Evolutionary conservation across 2,888 invertebrate genomes (phyloP), one percentile per base, ranked within the genome.

Genomic region (Ectropis crepuscularia): DNA sequence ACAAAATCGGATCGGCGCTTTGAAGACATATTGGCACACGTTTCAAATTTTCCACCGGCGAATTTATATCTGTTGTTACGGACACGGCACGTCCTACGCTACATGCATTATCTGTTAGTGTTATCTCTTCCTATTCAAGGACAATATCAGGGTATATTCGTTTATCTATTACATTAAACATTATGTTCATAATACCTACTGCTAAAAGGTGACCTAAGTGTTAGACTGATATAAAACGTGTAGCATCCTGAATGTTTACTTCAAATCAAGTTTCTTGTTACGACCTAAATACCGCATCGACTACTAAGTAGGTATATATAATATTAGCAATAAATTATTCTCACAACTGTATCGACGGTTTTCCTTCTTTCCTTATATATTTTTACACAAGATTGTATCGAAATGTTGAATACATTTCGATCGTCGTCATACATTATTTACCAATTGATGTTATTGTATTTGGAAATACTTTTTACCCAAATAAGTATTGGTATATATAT

Each of bases 101-200:
- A n/a, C 11, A n/a, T 46, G 12, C 57, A 61, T 61, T 67, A 69
- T 68, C 66, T 58, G 58, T 45, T 58, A 45, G 10, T 70, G 70
- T 74, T 77, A 75, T 85, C 82, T 74, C 50, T 67, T 74, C 71
- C 70, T 75, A 74, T 75, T 76, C 81, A 85, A 85, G 83, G 84
- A 72, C 77, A 78, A 75, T 72, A 74, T 78, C 77, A 81, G 80
- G 75, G 76, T 77, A 76, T 81, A 82, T 53, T 53, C 41, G 59
- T 53, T 61, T 59, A 65, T 63, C 55, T 50, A 61, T 47, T 37
- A 39, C 41, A 36, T 36, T 61, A 53, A 42, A 57, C 63, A 49
- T 28, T 48, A 48, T 42, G 57, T 61, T 42, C 12, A 8, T 12
- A 11, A 41, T 39, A 41, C 9, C 36, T 43, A 43, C 5, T 9